Evolutionary conservation across 2,888 invertebrate species (phyloP), one percentile per base, ranked within the genome.

Genomic region (Helicoverpa assulta): DNA sequence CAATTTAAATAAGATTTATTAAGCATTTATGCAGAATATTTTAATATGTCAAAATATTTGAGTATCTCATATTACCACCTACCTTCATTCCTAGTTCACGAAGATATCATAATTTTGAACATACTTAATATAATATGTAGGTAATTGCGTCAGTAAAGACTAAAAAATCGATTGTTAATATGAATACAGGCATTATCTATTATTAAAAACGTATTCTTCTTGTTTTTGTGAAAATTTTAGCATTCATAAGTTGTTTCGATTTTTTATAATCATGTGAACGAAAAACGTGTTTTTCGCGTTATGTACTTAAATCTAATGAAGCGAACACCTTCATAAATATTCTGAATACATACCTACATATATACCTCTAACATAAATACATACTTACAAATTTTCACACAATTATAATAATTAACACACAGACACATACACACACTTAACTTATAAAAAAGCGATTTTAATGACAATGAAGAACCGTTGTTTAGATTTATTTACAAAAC

Each of bases 1-100:
- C 55, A 37, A 59, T 10, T 5, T 33, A 50, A 60, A 47, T 29
- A 54, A 53, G 40, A 59, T 65, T 77, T 69, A 73, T 47, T n/a
- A 51, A 21, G n/a, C 5, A 60, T 2, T 47, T 21, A 33, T 21
- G 19, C 0, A 16, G 19, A 51, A 43, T 29, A 54, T 54, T 67
- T 59, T 47, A 54, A 18, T 26, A 47, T 18, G 47, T 53, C 0
- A 37, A 56, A 6, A 6, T 18, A 5, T 1, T 51, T 51, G 55
- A 18, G 21, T 12, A 33, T 33, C 16, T 43, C 16, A 4, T 4
- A 16, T 43, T 43, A 16, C 43, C 43, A 16, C 5, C 10, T 43
- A 43, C 5, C 1, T 43, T 37, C 3, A 43, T 43, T 16, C 43
- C 43, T 16, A 14, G 16, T 43, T 43, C 16, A 43, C 16, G 6